Percentiles rank a stretch among this genome's conserved stretches.
These are phyloP conservation scores for Listrodromus nycthemerus DNA, from an alignment of 2,888 invertebrate species.

Conservation along the genomic window DNA sequence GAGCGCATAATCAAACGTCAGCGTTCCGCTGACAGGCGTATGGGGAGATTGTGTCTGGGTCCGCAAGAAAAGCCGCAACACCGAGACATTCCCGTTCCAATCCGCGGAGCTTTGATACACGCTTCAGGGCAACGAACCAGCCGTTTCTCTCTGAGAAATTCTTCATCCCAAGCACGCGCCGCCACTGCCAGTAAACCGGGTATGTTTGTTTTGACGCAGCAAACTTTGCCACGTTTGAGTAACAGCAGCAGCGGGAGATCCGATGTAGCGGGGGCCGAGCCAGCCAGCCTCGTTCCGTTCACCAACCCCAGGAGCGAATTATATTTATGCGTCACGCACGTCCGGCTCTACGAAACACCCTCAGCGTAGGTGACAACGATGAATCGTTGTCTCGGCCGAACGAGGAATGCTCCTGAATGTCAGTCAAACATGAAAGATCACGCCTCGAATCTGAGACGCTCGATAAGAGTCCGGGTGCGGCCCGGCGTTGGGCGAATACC, in stretches of 20 bases:
- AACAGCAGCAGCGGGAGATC: conserved; percentile 42
- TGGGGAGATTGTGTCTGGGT: conserved; percentile 9
- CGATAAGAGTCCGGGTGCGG: not conserved
- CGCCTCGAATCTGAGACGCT: not conserved
- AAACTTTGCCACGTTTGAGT: conserved; percentile 51
- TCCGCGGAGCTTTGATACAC: not conserved
- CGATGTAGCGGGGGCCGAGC: conserved; percentile 8
- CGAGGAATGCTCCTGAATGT: conserved; percentile 19
- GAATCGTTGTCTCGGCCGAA: not conserved
- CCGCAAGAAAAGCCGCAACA: conserved; percentile 1
- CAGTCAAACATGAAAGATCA: conserved; percentile 4
- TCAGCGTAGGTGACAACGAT: conserved; percentile 41
- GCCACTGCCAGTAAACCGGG: not conserved
- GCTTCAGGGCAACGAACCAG: not conserved
- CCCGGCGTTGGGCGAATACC: too few relatives aligned
- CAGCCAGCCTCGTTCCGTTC: conserved; percentile 21
- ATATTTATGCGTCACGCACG: conserved; percentile 55
- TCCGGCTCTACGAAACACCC: conserved; percentile 40
- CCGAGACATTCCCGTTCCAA: conserved; percentile 14
- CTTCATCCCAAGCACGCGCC: conserved; percentile 28
- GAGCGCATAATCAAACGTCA: not conserved
- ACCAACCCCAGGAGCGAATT: conserved; percentile 32
- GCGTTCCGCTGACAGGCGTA: not conserved
- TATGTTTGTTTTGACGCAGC: conserved; percentile 52
- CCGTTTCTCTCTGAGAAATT: conserved; percentile 25